Evolutionary conservation across 2,113 vertebrate genomes (phyloP).

Genomic region (Melanerpes formicivorus): DNA sequence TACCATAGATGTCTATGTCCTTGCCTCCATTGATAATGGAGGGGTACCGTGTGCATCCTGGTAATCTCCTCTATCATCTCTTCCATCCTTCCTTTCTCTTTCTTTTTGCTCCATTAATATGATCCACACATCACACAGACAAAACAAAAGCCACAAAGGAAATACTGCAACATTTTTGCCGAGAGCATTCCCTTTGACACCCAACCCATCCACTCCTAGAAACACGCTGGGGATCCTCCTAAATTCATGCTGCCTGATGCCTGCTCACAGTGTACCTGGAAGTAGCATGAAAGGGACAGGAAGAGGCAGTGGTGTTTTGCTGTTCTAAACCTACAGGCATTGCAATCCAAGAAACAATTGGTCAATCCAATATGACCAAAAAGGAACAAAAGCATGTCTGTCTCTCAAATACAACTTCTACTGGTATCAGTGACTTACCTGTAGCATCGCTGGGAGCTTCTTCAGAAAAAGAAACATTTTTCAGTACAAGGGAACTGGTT

Average conservation of each 20-base stretch:
- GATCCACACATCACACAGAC: not conserved
- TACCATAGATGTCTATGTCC: no score
- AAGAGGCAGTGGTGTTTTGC: not conserved
- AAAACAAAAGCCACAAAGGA: not conserved
- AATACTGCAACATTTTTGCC: no score
- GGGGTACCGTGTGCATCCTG: no score
- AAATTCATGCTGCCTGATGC: rapidly evolving
- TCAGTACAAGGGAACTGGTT: rapidly evolving
- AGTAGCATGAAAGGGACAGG: not conserved
- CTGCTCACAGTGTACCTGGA: rapidly evolving
- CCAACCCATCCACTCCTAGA: not conserved
- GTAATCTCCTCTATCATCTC: no score
- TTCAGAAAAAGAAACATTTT: not conserved
- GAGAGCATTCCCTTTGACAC: rapidly evolving
- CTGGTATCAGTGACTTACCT: not conserved
- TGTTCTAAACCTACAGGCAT: not conserved
- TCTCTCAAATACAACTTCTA: no score
- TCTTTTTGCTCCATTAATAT: not conserved
- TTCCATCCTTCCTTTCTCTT: no score
- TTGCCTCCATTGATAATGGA: no score
- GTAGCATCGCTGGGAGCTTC: not conserved
- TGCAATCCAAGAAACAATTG: not conserved
- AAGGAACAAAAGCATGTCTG: rapidly evolving
- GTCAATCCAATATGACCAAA: not conserved
- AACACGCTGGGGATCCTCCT: rapidly evolving